Evolutionary conservation across 2,797 vertebrate genomes (phyloP), one percentile per base, ranked within the genome.

Genomic region (Sylvia borin): DNA sequence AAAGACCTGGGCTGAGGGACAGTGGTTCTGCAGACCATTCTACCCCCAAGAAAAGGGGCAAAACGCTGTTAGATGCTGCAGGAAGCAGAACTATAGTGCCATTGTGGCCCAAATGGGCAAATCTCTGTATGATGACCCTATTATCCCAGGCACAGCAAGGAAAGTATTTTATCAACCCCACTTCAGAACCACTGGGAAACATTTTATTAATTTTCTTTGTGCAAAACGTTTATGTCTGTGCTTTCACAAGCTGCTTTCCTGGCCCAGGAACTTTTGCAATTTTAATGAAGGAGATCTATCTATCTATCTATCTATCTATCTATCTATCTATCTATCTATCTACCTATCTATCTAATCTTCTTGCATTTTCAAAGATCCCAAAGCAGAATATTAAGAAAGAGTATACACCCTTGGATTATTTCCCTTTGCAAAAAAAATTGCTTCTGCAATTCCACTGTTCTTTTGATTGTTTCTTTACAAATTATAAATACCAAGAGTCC

Each of bases 171-270:
- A 88, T 68, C 75, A 85, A 48, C 5, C 32, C 24, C 36, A 1
- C 65, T 82, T 77, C 62, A 74, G 43, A 94, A 77, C 15, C 81
- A 92, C 87, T 45, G 16, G 81, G 89, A 81, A 93, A 81, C 19
- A 55, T 72, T 95, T 92, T 91, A 85, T 78, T 95, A 80, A 93
- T 92, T 93, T 96, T 43, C 61, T 91, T 68, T 84, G 62, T 57
- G 85, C 40, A 73, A 96, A 93, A 83, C 85, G 31, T 96, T 96
- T 97, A 85, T 73, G 43, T 95, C 82, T 84, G 66, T 85, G 75
- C 54, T 78, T 93, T 88, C 87, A 85, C n/a, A 92, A 83, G 94
- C 84, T 92, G 75, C 78, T 72, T 95, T 96, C 57, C 47, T 76
- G 75, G 64, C 68, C 45, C 40, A 85, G 51, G 79, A 97, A 90